phyloP scores from a whole-genome alignment of 35 echinoderm and acorn worm species.

The Eucidaris tribuloides region DNA sequence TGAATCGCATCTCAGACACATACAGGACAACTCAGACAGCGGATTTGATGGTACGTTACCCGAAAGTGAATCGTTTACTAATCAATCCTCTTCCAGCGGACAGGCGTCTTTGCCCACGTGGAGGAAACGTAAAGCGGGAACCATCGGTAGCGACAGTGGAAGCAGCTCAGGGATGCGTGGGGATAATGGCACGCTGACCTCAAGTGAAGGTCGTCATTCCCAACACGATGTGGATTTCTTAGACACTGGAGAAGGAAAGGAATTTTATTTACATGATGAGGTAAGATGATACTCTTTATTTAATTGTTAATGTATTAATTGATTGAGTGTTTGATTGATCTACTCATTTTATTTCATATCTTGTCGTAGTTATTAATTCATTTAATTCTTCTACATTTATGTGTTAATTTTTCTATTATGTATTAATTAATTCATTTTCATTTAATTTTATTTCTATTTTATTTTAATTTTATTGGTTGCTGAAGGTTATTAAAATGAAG shows the following conservation, averaged over 20 bases:
- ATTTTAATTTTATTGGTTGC: too few species aligned
- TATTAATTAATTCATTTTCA: too few species aligned
- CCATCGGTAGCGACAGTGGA: constrained; percentile 57
- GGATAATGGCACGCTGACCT: constrained; percentile 44
- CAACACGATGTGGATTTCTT: constrained; percentile 45
- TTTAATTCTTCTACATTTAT: too few species aligned
- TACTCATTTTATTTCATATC: too few species aligned
- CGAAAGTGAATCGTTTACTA: constrained; percentile 36
- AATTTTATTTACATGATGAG: constrained; percentile 53
- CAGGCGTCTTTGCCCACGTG: constrained; percentile 26
- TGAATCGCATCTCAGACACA: constrained; percentile 55
- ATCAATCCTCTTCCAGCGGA: constrained; percentile 48
- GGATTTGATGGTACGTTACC: constrained; percentile 10
- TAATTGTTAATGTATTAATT: too few species aligned
- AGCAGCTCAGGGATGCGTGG: constrained; percentile 50
- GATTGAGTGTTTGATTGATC: too few species aligned
- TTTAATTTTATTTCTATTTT: too few species aligned
- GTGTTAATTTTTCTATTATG: too few species aligned
- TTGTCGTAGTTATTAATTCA: too few species aligned
- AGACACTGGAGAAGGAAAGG: constrained; percentile 4
- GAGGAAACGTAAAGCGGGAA: constrained; percentile 27
- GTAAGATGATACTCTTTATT: constrained; percentile 27
- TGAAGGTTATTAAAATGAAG: too few species aligned
- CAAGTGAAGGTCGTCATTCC: constrained; percentile 52
- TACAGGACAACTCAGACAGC: constrained; percentile 65